Evolutionary conservation across 2,113 vertebrate species (phyloP), one percentile per base, ranked within the genome.

Genomic region (Cnemophilus loriae): DNA sequence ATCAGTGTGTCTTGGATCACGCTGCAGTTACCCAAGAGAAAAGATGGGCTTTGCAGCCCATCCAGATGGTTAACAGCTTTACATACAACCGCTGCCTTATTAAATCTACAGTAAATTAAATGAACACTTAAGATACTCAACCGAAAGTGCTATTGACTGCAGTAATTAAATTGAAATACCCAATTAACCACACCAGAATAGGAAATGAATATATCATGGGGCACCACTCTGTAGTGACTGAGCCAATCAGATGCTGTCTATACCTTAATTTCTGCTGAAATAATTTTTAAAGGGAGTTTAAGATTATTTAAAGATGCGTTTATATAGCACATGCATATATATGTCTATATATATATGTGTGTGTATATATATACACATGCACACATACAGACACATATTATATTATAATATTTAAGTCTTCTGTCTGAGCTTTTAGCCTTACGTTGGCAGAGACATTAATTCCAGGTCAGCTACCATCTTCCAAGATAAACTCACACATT

Each of bases 41-140:
- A 87, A 96, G 89, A 96, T 69, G 63, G 93, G 81, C 84, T 95
- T 87, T 95, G 83, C 96, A 96, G 76, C 79, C 89, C 71, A 95
- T 96, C 94, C 95, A 96, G 96, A 94, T 94, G 95, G 92, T 90
- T 96, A 97, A 94, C 83, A 95, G 83, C 86, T 96, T 95, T 91
- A 95, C 84, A 69, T 90, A 84, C 47, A 96, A 94, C 92, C 33
- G 0, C 90, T 89, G 95, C 90, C 93, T 93, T 96, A 96, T 96
- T 97, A 96, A 94, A 94, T 89, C 92, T 92, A 90, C 83, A 90
- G 68, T 89, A 96, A 97, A 96, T 96, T 96, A 96, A 96, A 96
- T 75, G 80, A 93, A 94, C 91, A 76, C 92, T 95, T 94, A 92
- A 96, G 71, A 96, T 65, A 92, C 90, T 96, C 80, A 64, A 57